Evolutionary conservation across 1,140 invertebrate genomes (phyloP), one percentile per base, ranked within the genome.

Genomic region (Lepidostoma basale): DNA sequence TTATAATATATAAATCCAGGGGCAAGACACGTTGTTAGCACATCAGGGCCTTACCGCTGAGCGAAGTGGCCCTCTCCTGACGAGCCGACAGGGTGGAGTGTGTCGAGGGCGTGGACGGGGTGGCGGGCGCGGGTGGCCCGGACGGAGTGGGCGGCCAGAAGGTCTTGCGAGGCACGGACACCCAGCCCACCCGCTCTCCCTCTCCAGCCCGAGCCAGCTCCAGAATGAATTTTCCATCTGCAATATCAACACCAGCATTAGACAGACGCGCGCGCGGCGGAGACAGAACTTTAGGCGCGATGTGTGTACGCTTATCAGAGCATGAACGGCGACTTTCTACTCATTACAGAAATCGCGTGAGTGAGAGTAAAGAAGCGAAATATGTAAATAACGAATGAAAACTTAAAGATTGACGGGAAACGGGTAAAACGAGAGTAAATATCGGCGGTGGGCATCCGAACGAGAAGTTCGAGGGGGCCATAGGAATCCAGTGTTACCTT

Each of bases 141-240:
- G 87, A 84, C 62, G 85, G 84, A 72, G 88, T 85, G 25, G 88
- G 90, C 67, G 92, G 90, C 87, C 92, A 93, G 82, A 91, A 93
- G 49, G 91, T 92, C 81, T 93, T 94, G 73, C 91, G 89, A 58
- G 91, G 90, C 67, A 94, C 92, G 36, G 92, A 92, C 74, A 93
- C 90, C 93, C 93, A 95, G 16, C 90, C 90, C 3, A 88, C 87
- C 67, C 89, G 87, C 77, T 92, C 91, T 33, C 91, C 91, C 74
- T 93, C 91, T 68, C 90, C 88, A 25, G 90, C 87, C 70, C 92
- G 88, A 66, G 91, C 92, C 80, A 95, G 75, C 81, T 95, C 93
- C 83, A 95, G 79, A 74, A 94, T 93, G 75, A 94, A 92, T 80
- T 94, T 93, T 72, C 92, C 93, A 90, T 95, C 92, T 89, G 75